Evolutionary conservation across 2,888 invertebrate genomes (phyloP), one percentile per base, ranked within the genome.

Genomic region (Brenthis ino): DNA sequence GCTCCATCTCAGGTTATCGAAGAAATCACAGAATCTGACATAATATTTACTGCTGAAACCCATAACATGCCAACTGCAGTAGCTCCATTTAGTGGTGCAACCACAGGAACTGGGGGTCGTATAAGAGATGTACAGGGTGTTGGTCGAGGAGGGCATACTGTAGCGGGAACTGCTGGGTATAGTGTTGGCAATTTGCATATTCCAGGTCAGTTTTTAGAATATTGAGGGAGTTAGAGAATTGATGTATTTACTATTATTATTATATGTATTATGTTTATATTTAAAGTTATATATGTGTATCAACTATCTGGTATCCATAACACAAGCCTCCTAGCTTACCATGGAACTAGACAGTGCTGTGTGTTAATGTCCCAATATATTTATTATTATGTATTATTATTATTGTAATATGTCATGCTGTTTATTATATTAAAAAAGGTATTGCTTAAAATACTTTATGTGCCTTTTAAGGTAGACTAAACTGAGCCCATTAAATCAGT

Each of bases 61-160:
- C 99, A 99, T 88, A 99, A 99, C 85, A 99, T 99, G 94, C 98
- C 98, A 0, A 99, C 98, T 0, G 98, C 98, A 0, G 98, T 99
- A 12, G 98, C 99, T 0, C 99, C 99, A 0, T 99, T 99, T 77
- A 98, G 98, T 88, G 99, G 99, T 0, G 99, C 99, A 0, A 98
- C 99, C 0, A 99, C 99, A 0, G 99, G 99, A 33, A 99, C 99
- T 0, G 99, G 99, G 0, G 99, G 99, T 0, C 94, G 99, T 55
- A 96, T 99, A 68, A 93, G 99, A 71, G 99, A 99, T 88, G 97
- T 99, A 0, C 98, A 99, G 86, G 97, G 96, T 14, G 98, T 99
- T 6, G 99, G 99, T 2, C 93, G 98, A 71, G 99, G 99, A 6
- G 98, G 98, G 2, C 95, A 98, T 80, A 97, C 98, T 0, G 97